These are phyloP conservation scores for Perizoma flavofasciatum DNA, from an alignment of 2,888 invertebrate species.

Conservation along the genomic window DNA sequence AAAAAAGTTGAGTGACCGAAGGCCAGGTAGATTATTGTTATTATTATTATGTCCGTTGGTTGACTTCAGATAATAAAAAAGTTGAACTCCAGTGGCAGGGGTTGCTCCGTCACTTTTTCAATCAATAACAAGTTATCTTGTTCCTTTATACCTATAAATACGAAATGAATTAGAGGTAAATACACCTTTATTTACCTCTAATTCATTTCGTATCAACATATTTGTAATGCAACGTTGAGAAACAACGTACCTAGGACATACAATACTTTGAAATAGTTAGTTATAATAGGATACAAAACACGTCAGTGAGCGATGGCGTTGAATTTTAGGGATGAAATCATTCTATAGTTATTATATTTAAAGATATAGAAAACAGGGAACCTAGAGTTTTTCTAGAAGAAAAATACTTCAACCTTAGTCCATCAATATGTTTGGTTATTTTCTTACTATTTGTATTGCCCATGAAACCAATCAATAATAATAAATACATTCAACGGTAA, in stretches of 20 bases:
- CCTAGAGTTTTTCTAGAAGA: too few species aligned
- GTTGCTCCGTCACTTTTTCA: too few species aligned
- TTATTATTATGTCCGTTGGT: too few species aligned
- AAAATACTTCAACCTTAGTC: too few species aligned
- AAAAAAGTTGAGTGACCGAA: too few species aligned
- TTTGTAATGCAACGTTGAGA: slow-evolving; percentile 4
- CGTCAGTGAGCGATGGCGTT: slow-evolving; percentile 28
- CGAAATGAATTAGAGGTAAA: too few species aligned
- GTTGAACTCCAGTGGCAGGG: too few species aligned
- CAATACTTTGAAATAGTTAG: slow-evolving; percentile 1
- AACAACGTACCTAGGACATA: background rate
- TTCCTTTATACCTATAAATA: too few species aligned
- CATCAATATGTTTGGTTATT: too few species aligned
- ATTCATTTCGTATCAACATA: slow-evolving; percentile 6
- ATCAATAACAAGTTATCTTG: too few species aligned
- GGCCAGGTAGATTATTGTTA: too few species aligned
- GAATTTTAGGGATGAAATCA: background rate
- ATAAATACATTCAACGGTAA: slow-evolving; percentile 5
- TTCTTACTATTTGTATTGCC: slow-evolving; percentile 10
- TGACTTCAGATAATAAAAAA: too few species aligned
- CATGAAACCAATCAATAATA: slow-evolving; percentile 8
- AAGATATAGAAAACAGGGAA: slow-evolving; percentile 5
- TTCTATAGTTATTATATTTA: background rate
- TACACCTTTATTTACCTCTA: slow-evolving; percentile 2
- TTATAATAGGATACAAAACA: slow-evolving; percentile 8